Conservation (phyloP, 1,140 invertebrate species). For the Leptopilina clavipes region DNA sequence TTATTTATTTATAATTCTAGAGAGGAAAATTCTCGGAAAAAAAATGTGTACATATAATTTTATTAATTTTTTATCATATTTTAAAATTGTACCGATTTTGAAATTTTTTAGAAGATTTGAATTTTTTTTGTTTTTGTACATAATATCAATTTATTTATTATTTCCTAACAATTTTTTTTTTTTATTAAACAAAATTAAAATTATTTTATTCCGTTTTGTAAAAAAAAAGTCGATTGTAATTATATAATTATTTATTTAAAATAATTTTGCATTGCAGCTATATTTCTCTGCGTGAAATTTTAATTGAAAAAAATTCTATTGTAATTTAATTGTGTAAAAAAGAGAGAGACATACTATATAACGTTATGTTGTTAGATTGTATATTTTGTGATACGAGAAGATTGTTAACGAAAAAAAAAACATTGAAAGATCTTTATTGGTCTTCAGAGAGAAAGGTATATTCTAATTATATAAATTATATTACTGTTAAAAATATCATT, state of each 20-base stretch:
- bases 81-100: no score
- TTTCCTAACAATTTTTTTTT: no score
- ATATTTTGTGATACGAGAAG: conserved; percentile 67
- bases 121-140: no score
- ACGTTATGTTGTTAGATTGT: conserved; percentile 60
- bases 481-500: conserved; percentile 53
- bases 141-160: no score
- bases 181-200: no score
- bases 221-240: neutral
- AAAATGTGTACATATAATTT: no score
- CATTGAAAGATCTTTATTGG: conserved; percentile 6
- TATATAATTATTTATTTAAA: conserved; percentile 13
- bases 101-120: no score
- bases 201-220: no score
- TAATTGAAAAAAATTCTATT: conserved; percentile 42
- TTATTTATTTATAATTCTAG: no score
- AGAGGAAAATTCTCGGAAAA: no score
- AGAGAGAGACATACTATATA: conserved; percentile 55
- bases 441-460: conserved; percentile 33
- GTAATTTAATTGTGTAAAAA: conserved; percentile 58
- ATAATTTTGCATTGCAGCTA: neutral
- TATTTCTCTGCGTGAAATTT: conserved; percentile 1
- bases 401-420: conserved; percentile 27
- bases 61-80: no score
- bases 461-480: conserved; percentile 47